Base-by-base conservation (phyloP, 2,113 vertebrate species). In the Scophthalmus maximus region DNA sequence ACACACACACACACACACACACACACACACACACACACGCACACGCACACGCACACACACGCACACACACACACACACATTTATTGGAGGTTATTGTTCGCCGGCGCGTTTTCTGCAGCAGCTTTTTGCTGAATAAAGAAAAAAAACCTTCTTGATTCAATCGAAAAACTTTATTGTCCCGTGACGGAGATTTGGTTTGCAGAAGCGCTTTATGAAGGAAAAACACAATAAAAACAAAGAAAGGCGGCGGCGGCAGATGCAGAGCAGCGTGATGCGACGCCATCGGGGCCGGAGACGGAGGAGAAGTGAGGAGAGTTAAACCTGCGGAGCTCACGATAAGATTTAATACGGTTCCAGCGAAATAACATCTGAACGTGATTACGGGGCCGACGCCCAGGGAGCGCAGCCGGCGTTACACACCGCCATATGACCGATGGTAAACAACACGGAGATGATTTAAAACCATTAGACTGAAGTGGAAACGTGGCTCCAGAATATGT, bases 31-130 rank as follows among this genome's bases (percentile, higher is more conserved):
- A n/a, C n/a, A n/a, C n/a, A n/a, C n/a, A n/a, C n/a, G n/a, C n/a
- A n/a, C n/a, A 50, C 26, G 46, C 68, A 60, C 73, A 30, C 68
- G 40, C 62, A 18, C 38, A 40, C 32, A 34, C 32, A 51, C 26
- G 44, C 67, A 62, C 73, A 34, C 67, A 47, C 67, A 29, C 14
- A 15, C 9, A 9, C 17, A 44, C 4, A 18, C 68, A 82, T 72
- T 52, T 57, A 77, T 77, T 77, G 79, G 15, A 59, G 62, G 75
- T 85, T 81, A 85, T 85, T 83, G 82, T 82, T 68, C 14, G 4
- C n/a, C n/a, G 68, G 57, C 38, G 7, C 56, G 20, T 59, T 20
- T 67, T 76, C 58, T 53, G 53, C 14, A 0, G 71, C 78, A 50
- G 65, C 50, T 22, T 74, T 60, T 8, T 17, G 46, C 67, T 52